Evolutionary conservation across 2,888 invertebrate species (phyloP).

Genomic region (Hofmannophila pseudospretella): DNA sequence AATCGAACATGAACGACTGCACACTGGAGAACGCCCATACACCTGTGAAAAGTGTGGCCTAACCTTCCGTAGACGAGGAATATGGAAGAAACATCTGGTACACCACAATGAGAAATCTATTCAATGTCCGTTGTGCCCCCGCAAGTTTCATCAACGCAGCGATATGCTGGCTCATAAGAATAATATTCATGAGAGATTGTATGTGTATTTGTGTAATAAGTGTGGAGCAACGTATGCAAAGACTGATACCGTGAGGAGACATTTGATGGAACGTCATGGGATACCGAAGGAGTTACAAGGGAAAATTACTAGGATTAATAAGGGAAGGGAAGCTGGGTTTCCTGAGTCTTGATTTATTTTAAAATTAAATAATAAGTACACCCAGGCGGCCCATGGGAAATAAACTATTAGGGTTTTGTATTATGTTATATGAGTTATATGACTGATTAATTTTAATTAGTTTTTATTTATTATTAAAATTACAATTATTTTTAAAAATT

Average conservation of each 20-base stretch:
- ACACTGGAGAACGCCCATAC: constrained; percentile 60
- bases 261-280: constrained; percentile 52
- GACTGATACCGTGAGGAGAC: constrained; percentile 46
- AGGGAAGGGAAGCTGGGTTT: not conserved
- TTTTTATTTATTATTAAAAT: too few relatives aligned
- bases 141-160: constrained; percentile 40
- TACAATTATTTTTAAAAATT: too few relatives aligned
- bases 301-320: constrained; percentile 41
- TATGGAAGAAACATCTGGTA: constrained; percentile 55
- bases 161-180: constrained; percentile 54
- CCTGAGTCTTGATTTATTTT: not conserved
- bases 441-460: too few relatives aligned
- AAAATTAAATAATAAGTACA: too few relatives aligned
- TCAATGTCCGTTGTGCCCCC: constrained; percentile 50
- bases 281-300: constrained; percentile 57
- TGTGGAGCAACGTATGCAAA: constrained; percentile 56
- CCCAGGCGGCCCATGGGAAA: too few relatives aligned
- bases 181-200: constrained; percentile 51
- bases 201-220: constrained; percentile 48
- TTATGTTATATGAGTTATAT: too few relatives aligned
- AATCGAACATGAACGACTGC: constrained; percentile 53
- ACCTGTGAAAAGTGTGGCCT: constrained; percentile 62
- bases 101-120: constrained; percentile 52
- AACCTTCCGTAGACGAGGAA: constrained; percentile 52
- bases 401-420: too few relatives aligned